phyloP scores from a whole-genome alignment of 92 coral and sea anemone species.

The Montipora capitata region DNA sequence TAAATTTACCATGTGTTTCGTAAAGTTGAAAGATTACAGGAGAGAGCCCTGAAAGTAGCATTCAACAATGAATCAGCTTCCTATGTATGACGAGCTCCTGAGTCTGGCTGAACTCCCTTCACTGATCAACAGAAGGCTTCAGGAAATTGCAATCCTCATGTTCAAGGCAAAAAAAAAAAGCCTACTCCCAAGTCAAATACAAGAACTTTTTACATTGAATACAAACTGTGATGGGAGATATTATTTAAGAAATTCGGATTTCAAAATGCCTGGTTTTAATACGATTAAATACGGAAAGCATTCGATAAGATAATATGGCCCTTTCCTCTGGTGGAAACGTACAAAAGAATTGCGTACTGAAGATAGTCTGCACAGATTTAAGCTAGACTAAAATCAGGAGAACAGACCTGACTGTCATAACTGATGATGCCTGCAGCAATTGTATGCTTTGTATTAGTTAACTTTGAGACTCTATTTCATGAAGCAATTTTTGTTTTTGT shows the following conservation, averaged over 20 bases:
- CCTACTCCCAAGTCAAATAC: constrained; percentile 1
- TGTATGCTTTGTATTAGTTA: too few species aligned
- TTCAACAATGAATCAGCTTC: constrained; percentile 27
- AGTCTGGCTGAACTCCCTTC: constrained; percentile 30
- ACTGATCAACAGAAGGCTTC: constrained; percentile 36
- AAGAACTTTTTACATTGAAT: constrained; percentile 3
- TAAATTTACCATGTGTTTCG: too few species aligned
- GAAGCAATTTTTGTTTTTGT: too few species aligned
- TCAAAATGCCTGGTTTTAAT: not conserved
- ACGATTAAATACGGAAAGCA: constrained; percentile 35
- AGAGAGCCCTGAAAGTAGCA: constrained; percentile 28
- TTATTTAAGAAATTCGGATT: constrained; percentile 13
- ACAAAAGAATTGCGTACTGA: too few species aligned
- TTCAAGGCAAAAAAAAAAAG: constrained; percentile 16
- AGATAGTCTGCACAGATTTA: too few species aligned
- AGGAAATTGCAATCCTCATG: constrained; percentile 24
- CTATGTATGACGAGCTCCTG: not conserved
- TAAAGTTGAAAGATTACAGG: constrained; percentile 37
- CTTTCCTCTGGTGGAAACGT: not conserved
- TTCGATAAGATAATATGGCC: constrained; percentile 40
- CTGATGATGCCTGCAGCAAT: too few species aligned
- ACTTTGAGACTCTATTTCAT: too few species aligned
- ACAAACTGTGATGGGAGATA: not conserved
- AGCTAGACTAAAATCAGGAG: too few species aligned
- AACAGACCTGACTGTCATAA: too few species aligned